Evolutionary conservation across 2,113 vertebrate species (phyloP).

Genomic region (Leptosomus discolor): DNA sequence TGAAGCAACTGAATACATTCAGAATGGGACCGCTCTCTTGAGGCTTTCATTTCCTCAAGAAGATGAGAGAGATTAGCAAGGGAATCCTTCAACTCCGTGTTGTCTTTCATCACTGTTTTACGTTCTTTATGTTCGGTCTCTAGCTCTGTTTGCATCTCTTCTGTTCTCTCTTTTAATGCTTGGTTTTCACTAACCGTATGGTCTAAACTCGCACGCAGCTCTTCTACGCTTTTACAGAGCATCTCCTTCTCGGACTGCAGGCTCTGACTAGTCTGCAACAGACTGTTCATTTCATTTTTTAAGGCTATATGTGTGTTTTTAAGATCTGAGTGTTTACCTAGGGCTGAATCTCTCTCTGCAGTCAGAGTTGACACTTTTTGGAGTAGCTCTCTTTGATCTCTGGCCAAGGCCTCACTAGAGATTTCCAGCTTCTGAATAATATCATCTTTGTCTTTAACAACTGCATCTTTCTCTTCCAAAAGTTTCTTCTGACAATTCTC

Average conservation of each 20-base stretch:
- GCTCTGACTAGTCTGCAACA: slow-evolving; percentile 65
- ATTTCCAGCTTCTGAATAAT: slow-evolving; percentile 77
- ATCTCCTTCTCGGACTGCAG: slow-evolving; percentile 74
- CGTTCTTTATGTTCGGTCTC: slow-evolving; percentile 64
- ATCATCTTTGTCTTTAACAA: slow-evolving; percentile 76
- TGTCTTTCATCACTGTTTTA: slow-evolving; percentile 60
- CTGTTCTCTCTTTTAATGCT: slow-evolving; percentile 37
- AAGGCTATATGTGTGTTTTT: slow-evolving; percentile 69
- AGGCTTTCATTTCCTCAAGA: slow-evolving; percentile 84
- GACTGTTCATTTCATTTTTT: slow-evolving; percentile 73
- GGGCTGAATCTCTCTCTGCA: slow-evolving; percentile 74
- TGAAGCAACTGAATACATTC: slow-evolving; percentile 81
- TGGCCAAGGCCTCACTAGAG: slow-evolving; percentile 73
- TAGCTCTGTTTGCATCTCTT: slow-evolving; percentile 71
- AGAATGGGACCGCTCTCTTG: slow-evolving; percentile 76
- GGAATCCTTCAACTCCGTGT: slow-evolving; percentile 76
- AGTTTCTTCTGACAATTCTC: slow-evolving; percentile 72
- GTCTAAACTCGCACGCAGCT: slow-evolving; percentile 68
- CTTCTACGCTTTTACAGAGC: slow-evolving; percentile 66
- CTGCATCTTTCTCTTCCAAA: slow-evolving; percentile 72
- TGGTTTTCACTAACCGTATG: slow-evolving; percentile 64
- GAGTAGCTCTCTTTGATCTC: slow-evolving; percentile 70
- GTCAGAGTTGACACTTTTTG: slow-evolving; percentile 73
- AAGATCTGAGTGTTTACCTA: slow-evolving; percentile 71
- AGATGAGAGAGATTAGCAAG: slow-evolving; percentile 73